Conservation (phyloP, 2,113 vertebrate species). For the Gymnogyps californianus region DNA sequence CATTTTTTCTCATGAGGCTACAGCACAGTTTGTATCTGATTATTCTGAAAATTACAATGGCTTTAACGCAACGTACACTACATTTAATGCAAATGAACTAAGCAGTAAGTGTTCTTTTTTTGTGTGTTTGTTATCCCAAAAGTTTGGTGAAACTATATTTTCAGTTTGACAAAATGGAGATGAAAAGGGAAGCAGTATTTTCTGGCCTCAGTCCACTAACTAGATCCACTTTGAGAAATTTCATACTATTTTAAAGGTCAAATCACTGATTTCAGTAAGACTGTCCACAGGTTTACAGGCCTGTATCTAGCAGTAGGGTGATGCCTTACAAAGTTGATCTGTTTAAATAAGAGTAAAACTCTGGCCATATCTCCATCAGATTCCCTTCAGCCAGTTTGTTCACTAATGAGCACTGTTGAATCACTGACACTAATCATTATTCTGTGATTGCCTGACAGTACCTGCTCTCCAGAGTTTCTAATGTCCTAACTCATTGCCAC, state of each 20-base stretch:
- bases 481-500: not conserved
- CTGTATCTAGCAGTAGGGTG: not conserved
- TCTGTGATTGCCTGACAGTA: not conserved
- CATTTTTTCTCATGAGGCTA: slow-evolving; percentile 84
- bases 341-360: not conserved
- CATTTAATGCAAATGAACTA: slow-evolving; percentile 68
- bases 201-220: not conserved
- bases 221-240: not conserved
- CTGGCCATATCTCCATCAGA: not conserved
- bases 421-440: not conserved
- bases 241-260: not conserved
- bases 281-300: not conserved
- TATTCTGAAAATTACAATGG: slow-evolving; percentile 71
- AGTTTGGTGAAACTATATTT: not conserved
- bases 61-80: slow-evolving; percentile 79
- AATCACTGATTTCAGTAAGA: not conserved
- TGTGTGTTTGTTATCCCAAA: not conserved
- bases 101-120: slow-evolving; percentile 74
- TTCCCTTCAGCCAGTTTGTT: not conserved
- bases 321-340: not conserved
- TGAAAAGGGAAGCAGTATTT: not conserved
- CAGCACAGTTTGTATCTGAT: slow-evolving; percentile 76
- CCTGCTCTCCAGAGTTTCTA: not conserved
- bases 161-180: not conserved
- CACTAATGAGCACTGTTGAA: not conserved